Evolutionary conservation across 2,113 vertebrate genomes (phyloP).

Genomic region (Brienomyrus longianalis): DNA sequence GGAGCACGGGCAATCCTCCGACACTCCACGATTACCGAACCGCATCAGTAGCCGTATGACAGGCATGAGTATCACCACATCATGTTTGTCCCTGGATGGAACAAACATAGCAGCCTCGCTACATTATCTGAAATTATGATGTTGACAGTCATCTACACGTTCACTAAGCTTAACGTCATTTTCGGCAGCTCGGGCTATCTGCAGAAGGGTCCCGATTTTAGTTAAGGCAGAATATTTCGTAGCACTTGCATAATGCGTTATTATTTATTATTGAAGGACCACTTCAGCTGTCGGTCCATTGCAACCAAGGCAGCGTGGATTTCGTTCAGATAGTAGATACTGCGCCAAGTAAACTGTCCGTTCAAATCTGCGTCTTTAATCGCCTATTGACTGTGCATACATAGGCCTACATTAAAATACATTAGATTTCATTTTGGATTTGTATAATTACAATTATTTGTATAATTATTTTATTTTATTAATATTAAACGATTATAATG

Average conservation of each 20-base stretch:
- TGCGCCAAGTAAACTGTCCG: not conserved
- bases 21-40: not conserved
- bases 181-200: not conserved
- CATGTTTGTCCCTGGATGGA: not conserved
- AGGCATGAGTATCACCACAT: not conserved
- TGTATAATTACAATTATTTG: too few species aligned
- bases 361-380: not conserved
- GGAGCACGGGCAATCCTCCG: not conserved
- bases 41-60: not conserved
- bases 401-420: not conserved
- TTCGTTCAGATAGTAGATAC: not conserved
- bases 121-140: not conserved
- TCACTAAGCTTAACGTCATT: not conserved
- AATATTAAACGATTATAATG: not conserved
- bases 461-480: too few species aligned
- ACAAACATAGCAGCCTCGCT: not conserved
- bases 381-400: not conserved
- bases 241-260: not conserved
- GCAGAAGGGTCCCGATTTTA: not conserved
- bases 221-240: not conserved
- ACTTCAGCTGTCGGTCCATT: not conserved
- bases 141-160: not conserved
- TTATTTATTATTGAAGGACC: not conserved
- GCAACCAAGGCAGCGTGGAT: not conserved
- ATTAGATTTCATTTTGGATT: not conserved